Base-by-base conservation (phyloP, 1,140 invertebrate species). In the Drosophila gunungcola region DNA sequence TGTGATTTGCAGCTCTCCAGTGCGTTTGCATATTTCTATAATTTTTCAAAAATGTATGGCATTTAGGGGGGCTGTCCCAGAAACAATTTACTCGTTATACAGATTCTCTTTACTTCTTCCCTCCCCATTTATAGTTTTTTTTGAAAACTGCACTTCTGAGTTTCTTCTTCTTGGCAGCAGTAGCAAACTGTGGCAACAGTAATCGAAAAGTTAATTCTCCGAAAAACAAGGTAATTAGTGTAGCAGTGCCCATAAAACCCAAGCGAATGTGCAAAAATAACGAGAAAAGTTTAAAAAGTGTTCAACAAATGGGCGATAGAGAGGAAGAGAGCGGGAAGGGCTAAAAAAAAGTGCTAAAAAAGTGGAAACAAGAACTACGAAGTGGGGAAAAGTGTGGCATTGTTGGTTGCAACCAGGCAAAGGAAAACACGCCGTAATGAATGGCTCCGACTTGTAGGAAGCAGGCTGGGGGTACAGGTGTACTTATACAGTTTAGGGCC, bases 211-310 rank as follows among this genome's bases (percentile, higher is more conserved):
- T 88, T 88, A 88, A 88, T 88, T 88, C 84, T 83, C 79, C 84
- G 84, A 88, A 88, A 88, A 88, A 88, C 83, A 88, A 88, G 83
- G 83, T 88, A 88, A 88, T 88, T 88, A 88, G 83, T 88, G 83
- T 89, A 80, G 67, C 84, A 83, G 83, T 73, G 84, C 75, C 83
- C 82, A 86, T 86, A 86, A 85, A 85, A 86, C 80, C 64, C 84
- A 83, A 86, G 85, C 83, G 79, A 88, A 88, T 88, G 83, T 88
- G 83, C 83, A 88, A 80, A 89, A 88, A 88, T 88, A 88, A 88
- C 83, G 83, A 88, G 83, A 80, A 88, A 88, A 88, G 84, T 88
- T 88, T 88, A 76, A 80, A 81, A 81, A 81, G 78, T 65, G 67
- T 61, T 58, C 64, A 63, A 67, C 78, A 67, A 80, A 78, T 49